Evolutionary conservation across 2,888 invertebrate genomes (phyloP), one percentile per base, ranked within the genome.

Genomic region (Micropterix aruncella): DNA sequence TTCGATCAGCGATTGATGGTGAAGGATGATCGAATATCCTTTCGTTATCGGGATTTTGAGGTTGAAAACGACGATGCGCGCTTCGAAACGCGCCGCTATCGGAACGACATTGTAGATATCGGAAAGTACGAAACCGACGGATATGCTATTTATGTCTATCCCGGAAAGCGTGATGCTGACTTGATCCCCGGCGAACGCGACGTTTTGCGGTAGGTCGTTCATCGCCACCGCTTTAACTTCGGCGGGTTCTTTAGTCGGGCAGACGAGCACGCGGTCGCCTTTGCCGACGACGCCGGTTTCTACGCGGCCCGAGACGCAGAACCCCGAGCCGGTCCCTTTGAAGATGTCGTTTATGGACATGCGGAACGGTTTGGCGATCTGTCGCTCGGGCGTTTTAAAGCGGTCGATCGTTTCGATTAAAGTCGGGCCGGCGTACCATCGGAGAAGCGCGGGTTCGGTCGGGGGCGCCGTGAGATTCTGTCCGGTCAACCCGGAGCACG

Each of bases 401-500:
- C 77, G 77, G 60, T 93, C 88, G 52, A 99, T 89, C 9, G 91
- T 86, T 55, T 87, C 82, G 18, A 95, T 61, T 16, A 97, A 69
- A 50, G 83, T 82, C 1, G 87, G 83, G 1, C 95, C 97, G 36
- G 67, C 75, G 61, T 96, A 99, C 83, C 77, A 94, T 55, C 69
- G 75, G 51, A 70, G 63, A 39, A 79, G 70, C 53, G 71, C 77
- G 47, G 72, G 67, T 57, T 81, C 81, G 37, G 72, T 74, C 1
- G 87, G 77, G 42, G 75, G 62, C 47, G 79, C 74, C 0, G 80
- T 77, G 44, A 95, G 71, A 70, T 99, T 99, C 60, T 93, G 90
- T 7, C 99, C 99, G 1, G 83, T 86, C n/a, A 99, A 67, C 2
- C 99, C 99, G 51, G 94, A 94, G 57, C 95, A 94, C 2, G 99